These are phyloP conservation scores for Pan paniscus DNA, from an alignment of 2,113 vertebrate genomes.

Conservation along the genomic window DNA sequence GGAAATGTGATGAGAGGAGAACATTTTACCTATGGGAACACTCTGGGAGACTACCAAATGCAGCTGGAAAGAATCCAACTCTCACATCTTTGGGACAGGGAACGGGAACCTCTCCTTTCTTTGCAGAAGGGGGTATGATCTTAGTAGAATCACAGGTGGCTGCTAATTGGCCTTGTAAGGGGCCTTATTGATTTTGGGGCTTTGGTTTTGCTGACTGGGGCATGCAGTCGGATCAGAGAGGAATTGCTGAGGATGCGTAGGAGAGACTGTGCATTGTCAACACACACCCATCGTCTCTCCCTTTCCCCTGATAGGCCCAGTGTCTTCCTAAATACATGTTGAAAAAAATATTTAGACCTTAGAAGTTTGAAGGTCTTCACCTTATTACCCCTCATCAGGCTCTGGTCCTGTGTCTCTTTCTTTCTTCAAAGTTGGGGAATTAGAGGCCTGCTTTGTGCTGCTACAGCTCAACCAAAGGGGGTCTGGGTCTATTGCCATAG, in stretches of 20 bases:
- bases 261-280: background rate
- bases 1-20: background rate
- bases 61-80: background rate
- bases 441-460: background rate
- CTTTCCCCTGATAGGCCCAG: background rate
- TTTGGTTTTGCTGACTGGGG: background rate
- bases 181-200: background rate
- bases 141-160: background rate
- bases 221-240: background rate
- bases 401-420: background rate
- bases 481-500: background rate
- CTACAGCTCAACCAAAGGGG: background rate
- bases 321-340: background rate
- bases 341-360: background rate
- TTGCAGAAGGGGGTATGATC: background rate
- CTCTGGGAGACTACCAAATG: background rate
- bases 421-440: background rate
- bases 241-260: background rate
- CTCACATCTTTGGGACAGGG: background rate
- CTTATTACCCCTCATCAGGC: background rate
- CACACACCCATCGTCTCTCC: background rate
- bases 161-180: background rate
- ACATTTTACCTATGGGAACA: background rate
- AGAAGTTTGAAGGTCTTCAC: background rate
- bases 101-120: background rate